Percentiles rank a stretch among this genome's conserved stretches.
Conservation (phyloP, 2,888 invertebrate genomes). For the Gymnocheta viridis region DNA sequence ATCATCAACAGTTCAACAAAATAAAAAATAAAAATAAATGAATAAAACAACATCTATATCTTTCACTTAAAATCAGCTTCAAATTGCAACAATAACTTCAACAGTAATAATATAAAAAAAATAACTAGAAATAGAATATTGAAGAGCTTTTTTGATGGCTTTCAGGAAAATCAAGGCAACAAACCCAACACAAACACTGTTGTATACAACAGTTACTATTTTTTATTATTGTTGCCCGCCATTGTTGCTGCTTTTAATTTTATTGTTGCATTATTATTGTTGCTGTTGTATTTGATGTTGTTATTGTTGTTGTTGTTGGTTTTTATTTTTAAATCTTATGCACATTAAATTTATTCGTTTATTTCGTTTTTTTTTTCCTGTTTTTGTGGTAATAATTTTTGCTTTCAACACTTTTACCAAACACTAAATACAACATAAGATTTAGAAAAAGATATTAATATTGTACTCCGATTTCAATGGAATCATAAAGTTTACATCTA, state of each 20-base stretch:
- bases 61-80: conserved; percentile 64
- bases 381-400: conserved; percentile 76
- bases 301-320: conserved; percentile 6
- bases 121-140: conserved; percentile 13
- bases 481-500: conserved; percentile 70
- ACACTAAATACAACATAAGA: conserved; percentile 65
- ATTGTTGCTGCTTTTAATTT: conserved; percentile 45
- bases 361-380: conserved; percentile 50
- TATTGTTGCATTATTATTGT: conserved; percentile 67
- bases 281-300: too few relatives aligned
- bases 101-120: conserved; percentile 7
- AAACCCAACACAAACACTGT: conserved; percentile 5
- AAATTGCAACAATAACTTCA: conserved; percentile 45
- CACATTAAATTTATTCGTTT: conserved; percentile 50
- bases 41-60: conserved; percentile 62
- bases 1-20: conserved; percentile 7
- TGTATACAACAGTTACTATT: conserved; percentile 48
- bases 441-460: conserved; percentile 73
- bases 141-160: conserved; percentile 2
- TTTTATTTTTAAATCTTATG: conserved; percentile 52
- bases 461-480: conserved; percentile 74
- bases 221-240: conserved; percentile 66
- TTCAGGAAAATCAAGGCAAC: neutral
- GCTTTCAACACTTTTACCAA: conserved; percentile 77
- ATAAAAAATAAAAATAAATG: neutral